Conservation (phyloP, 2,888 invertebrate genomes). For the Apamea sordens region DNA sequence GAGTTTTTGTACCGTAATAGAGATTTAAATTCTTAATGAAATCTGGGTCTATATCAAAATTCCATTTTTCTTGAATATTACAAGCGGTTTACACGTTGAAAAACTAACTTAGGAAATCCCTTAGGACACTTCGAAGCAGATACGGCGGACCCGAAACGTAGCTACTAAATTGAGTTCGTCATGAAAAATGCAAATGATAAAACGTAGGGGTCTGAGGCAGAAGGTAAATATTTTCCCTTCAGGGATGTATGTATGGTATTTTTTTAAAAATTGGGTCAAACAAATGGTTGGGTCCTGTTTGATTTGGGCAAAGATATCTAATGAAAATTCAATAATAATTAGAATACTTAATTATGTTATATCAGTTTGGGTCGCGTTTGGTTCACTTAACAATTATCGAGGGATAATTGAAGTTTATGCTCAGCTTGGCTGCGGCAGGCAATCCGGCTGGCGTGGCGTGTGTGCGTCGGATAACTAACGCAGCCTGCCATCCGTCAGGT, state of each 20-base stretch:
- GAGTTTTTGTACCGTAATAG: conserved; percentile 30
- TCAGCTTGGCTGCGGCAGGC: conserved; percentile 52
- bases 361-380: conserved; percentile 40
- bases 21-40: conserved; percentile 46
- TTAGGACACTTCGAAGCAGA: conserved; percentile 63
- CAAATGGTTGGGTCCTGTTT: conserved; percentile 38
- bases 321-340: conserved; percentile 58
- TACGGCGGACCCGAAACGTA: conserved; percentile 64
- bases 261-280: conserved; percentile 50
- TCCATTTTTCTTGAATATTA: conserved; percentile 65
- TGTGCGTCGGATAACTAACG: conserved; percentile 52
- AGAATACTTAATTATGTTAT: conserved; percentile 46
- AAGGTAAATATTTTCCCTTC: conserved; percentile 58
- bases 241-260: conserved; percentile 42
- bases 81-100: conserved; percentile 48
- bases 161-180: conserved; percentile 71
- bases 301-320: conserved; percentile 39
- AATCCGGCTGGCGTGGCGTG: conserved; percentile 43
- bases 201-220: conserved; percentile 61
- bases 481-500: conserved; percentile 29
- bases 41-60: conserved; percentile 59
- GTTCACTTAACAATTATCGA: conserved; percentile 59
- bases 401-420: conserved; percentile 64
- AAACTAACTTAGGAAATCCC: conserved; percentile 66
- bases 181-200: conserved; percentile 73